Evolutionary conservation across 35 echinoderm and acorn worm species (phyloP), one percentile per base, ranked within the genome.

Genomic region (Eucidaris tribuloides): DNA sequence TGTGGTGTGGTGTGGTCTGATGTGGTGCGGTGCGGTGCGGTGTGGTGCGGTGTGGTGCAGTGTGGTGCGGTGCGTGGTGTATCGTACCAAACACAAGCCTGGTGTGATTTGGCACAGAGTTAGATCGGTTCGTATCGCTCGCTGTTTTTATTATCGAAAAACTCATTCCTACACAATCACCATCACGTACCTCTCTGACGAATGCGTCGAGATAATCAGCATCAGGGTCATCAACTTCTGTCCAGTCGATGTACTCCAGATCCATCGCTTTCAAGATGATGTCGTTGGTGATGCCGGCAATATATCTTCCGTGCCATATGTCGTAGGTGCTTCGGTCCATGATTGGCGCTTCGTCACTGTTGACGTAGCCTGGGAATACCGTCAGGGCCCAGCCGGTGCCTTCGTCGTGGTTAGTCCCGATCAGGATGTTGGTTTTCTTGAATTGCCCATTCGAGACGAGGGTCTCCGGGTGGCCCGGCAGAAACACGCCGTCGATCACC

Each of bases 401-500:
- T 20, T 97, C 94, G 65, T 97, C 90, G 22, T 49, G 42, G 14
- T 77, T 83, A 23, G 63, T 82, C 3, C 94, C 94, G 11, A 89
- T 25, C 30, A 97, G 76, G 17, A 97, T 37, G 11, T 87, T 77
- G 61, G 81, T 60, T 14, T 80, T 9, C 48, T 89, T 92, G 45
- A 97, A 97, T 27, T 85, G 79, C 2, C 83, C 80, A 5, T 92
- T 38, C 27, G 56, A 23, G 18, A 97, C 45, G 4, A 92, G 52
- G 7, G 49, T 40, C 4, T 78, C 35, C 29, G 90, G 85, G 34
- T 89, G 20, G 35, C 72, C 81, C 0, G 81, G 86, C 17, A 97
- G 62, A 46, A 97, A 97, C 3, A 65, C 76, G 3, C 82, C 85
- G 58, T 97, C 94, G 13, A 92, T 63, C 1, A 86, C 82, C 20